Percentiles rank a stretch among this genome's conserved stretches.
Conservation (phyloP, 2,888 invertebrate species). For the Ormyrus labotus region DNA sequence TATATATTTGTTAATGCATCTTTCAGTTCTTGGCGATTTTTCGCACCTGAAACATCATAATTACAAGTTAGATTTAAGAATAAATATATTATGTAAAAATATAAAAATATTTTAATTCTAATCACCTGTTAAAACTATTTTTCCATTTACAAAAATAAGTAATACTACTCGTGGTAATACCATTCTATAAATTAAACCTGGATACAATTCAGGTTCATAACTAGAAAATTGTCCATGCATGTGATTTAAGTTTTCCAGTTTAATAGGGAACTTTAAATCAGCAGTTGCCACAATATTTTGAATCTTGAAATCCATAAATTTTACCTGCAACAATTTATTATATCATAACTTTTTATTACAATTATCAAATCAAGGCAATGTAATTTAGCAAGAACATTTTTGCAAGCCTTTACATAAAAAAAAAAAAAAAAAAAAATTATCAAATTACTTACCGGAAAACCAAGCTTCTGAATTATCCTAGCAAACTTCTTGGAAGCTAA, state of each 20-base stretch:
- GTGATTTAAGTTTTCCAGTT: slow-evolving; percentile 85
- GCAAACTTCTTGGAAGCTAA: slow-evolving; percentile 89
- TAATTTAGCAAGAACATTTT: too few species aligned
- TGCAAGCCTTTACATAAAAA: too few species aligned
- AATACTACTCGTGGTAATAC: slow-evolving; percentile 96
- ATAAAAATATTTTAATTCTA: slow-evolving; percentile 22
- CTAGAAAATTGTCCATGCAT: slow-evolving; percentile 88
- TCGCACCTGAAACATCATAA: slow-evolving; percentile 83
- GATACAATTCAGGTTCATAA: slow-evolving; percentile 98
- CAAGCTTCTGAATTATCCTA: slow-evolving; percentile 88
- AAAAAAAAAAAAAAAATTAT: neutral
- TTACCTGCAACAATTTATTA: slow-evolving; percentile 78
- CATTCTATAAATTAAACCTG: slow-evolving; percentile 99
- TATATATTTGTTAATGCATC: slow-evolving; percentile 97
- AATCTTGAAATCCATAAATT: slow-evolving; percentile 86
- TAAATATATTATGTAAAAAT: slow-evolving; percentile 2
- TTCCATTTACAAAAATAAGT: slow-evolving; percentile 99
- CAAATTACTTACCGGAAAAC: slow-evolving; percentile 81
- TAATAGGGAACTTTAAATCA: slow-evolving; percentile 85
- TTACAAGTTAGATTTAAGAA: neutral
- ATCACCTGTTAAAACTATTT: slow-evolving; percentile 93
- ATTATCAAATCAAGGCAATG: too few species aligned
- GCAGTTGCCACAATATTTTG: slow-evolving; percentile 84
- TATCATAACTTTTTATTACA: neutral
- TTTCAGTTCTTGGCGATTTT: slow-evolving; percentile 92